Evolutionary conservation across 2,113 vertebrate species (phyloP), one percentile per base, ranked within the genome.

Genomic region (Martes martes): DNA sequence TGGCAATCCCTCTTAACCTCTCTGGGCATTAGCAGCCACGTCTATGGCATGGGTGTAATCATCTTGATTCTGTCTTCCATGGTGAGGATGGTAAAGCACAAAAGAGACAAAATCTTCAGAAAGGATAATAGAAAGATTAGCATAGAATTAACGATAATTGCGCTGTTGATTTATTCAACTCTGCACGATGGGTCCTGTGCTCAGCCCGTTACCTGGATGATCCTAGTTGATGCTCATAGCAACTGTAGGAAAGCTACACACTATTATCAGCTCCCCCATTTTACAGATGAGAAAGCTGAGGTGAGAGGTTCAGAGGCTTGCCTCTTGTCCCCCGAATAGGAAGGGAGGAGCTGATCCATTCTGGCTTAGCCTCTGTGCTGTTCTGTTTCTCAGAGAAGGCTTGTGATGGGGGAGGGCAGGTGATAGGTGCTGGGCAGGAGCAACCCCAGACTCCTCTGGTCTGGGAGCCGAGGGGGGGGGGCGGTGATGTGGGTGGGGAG

Each of bases 321-420:
- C 74, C 42, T 76, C 28, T 0, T 39, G 23, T 65, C 63, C 9
- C 0, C 0, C 0, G 0, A 36, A 59, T 14, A 47, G 33, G 2
- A 7, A 45, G 11, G 55, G 50, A 47, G 52, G 6, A 1, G n/a
- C 79, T 6, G 13, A 8, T 15, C 11, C 31, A 19, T 50, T 63
- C 83, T 61, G 83, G 28, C 26, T 28, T 28, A 3, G 5, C 11
- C 21, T 79, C 63, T 78, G 52, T 50, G 33, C 76, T 57, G 0
- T 6, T 42, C 57, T 50, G 3, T 78, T 81, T 61, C n/a, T 76
- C 67, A 42, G n/a, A 83, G 55, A 50, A 93, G 86, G 57, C 81
- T 93, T 1, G 0, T 28, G 52, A 15, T 36, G 15, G 57, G 11
- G 23, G 21, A n/a, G 19, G 23, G 15, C 11, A 9, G 36, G 36